phyloP scores from a whole-genome alignment of 2,113 vertebrate genomes.

The Hyperopisus bebe region DNA sequence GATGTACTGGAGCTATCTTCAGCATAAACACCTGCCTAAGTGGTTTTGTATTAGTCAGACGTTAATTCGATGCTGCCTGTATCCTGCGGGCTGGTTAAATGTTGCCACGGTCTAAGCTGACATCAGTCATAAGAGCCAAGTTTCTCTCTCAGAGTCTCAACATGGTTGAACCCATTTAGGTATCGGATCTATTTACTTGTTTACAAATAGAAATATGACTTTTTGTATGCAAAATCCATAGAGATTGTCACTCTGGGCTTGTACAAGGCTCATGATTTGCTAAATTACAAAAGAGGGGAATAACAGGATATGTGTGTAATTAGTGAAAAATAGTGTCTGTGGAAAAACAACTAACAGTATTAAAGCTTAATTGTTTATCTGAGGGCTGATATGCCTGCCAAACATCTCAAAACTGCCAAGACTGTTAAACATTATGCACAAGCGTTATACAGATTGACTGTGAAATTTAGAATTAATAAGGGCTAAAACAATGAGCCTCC shows the following conservation, averaged over 20 bases:
- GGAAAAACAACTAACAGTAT: conserved; percentile 3
- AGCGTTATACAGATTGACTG: conserved; percentile 7
- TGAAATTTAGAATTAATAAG: not conserved
- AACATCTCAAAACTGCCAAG: conserved; percentile 5
- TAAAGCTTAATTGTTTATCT: conserved; percentile 14
- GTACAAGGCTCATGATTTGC: conserved; percentile 2
- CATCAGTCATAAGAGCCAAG: not conserved
- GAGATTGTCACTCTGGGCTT: not conserved
- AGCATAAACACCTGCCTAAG: not conserved
- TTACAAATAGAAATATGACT: not conserved
- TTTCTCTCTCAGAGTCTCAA: not conserved
- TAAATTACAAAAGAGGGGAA: not conserved
- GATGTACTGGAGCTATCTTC: not conserved
- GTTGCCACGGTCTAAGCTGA: not conserved
- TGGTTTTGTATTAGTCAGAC: not conserved
- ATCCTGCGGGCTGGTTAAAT: not conserved
- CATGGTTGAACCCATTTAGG: not conserved
- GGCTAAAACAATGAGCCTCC: not conserved
- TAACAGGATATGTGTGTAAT: not conserved
- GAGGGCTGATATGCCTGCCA: conserved; percentile 4
- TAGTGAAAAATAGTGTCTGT: not conserved
- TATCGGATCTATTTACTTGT: not conserved
- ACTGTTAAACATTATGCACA: not conserved
- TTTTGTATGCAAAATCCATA: not conserved
- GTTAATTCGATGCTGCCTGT: not conserved